Conservation (phyloP, 2,113 vertebrate species). For the Pedionomus torquatus region DNA sequence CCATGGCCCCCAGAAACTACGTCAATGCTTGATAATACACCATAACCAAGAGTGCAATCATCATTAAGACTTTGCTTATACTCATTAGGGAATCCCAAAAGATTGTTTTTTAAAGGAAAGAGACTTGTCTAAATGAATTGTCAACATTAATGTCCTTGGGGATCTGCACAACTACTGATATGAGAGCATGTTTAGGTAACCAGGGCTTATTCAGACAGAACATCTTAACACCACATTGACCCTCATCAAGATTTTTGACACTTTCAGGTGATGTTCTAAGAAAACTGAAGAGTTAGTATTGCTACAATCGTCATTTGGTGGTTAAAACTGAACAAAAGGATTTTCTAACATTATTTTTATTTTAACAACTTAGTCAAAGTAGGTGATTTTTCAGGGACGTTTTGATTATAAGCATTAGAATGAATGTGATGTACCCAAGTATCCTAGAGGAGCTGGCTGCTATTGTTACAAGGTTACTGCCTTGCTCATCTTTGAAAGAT, state of each 20-base stretch:
- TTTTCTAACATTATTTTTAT: background rate
- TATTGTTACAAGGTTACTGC: rapidly evolving
- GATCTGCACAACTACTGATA: background rate
- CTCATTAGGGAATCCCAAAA: background rate
- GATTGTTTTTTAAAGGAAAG: background rate
- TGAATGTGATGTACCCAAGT: background rate
- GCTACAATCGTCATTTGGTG: background rate
- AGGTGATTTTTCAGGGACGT: background rate
- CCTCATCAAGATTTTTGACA: background rate
- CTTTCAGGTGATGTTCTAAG: background rate
- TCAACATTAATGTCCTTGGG: background rate
- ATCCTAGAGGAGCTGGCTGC: background rate
- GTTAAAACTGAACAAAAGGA: background rate
- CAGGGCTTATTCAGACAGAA: background rate
- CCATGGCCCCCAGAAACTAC: background rate
- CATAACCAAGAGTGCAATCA: background rate
- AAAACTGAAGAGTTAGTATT: background rate
- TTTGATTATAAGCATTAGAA: background rate
- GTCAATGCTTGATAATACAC: background rate
- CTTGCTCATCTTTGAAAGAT: background rate
- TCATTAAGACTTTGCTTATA: background rate
- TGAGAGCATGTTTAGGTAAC: background rate
- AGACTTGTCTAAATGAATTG: background rate
- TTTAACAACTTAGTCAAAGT: background rate
- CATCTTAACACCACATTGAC: too few species aligned